phyloP scores from a whole-genome alignment of 2,888 invertebrate genomes.

The Entomobrya proxima region DNA sequence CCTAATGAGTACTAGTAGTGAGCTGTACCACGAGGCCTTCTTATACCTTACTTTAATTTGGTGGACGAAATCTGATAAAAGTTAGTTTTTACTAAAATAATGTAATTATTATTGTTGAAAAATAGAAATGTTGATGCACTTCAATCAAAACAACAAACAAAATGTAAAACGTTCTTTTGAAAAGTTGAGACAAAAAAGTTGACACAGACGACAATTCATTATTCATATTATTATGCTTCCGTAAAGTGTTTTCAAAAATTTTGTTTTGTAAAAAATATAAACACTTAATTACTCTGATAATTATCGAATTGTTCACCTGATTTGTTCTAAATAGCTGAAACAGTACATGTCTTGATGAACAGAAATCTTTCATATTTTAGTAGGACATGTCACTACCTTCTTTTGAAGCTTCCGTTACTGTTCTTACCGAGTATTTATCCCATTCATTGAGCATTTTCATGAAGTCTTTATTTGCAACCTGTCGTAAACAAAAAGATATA shows the following conservation, averaged over 20 bases:
- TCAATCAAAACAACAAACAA: too few relatives aligned
- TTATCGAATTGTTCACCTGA: conserved; percentile 33
- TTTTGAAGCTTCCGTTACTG: conserved; percentile 27
- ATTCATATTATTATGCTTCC: too few relatives aligned
- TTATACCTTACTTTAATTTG: too few relatives aligned
- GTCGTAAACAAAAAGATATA: background rate
- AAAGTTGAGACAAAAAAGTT: too few relatives aligned
- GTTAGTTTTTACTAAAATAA: too few relatives aligned
- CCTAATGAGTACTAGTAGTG: background rate
- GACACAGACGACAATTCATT: too few relatives aligned
- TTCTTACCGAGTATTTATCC: background rate
- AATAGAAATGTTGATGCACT: too few relatives aligned
- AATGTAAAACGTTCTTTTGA: too few relatives aligned
- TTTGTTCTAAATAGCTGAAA: background rate
- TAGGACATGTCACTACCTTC: conserved; percentile 37
- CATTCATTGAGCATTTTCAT: background rate
- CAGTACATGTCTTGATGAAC: background rate
- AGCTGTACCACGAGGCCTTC: too few relatives aligned
- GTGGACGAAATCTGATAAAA: too few relatives aligned
- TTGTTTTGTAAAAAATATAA: background rate
- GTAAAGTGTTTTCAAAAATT: background rate
- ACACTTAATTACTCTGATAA: conserved; percentile 29
- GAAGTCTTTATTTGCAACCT: background rate
- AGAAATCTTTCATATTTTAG: conserved; percentile 6
- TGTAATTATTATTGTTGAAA: too few relatives aligned